Conservation (phyloP, 1,140 invertebrate genomes). For the Drosophila pandora region DNA sequence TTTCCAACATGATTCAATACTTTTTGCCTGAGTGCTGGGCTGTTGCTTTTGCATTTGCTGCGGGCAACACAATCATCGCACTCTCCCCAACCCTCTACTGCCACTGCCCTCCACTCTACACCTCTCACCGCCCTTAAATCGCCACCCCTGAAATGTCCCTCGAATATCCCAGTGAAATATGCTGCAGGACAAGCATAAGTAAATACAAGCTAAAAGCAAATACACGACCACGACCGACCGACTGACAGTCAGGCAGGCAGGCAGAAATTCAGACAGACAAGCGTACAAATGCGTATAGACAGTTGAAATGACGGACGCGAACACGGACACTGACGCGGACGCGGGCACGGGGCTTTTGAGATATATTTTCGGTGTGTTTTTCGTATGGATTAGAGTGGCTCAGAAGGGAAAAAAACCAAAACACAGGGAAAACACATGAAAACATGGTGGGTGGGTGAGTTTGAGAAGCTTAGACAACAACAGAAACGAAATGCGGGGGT, state of each 20-base stretch:
- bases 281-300: slow-evolving; percentile 79
- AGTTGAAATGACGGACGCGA: slow-evolving; percentile 68
- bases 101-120: background rate
- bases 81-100: slow-evolving; percentile 12
- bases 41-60: slow-evolving; percentile 26
- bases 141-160: slow-evolving; percentile 47
- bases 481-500: slow-evolving; percentile 12
- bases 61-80: slow-evolving; percentile 38
- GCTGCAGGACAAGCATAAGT: slow-evolving; percentile 70
- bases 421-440: slow-evolving; percentile 15
- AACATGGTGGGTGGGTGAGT: slow-evolving; percentile 7
- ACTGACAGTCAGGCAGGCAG: slow-evolving; percentile 29
- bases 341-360: slow-evolving; percentile 39
- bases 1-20: slow-evolving; percentile 81
- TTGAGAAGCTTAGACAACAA: slow-evolving; percentile 30
- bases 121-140: slow-evolving; percentile 48
- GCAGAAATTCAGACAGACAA: slow-evolving; percentile 48
- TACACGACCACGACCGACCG: slow-evolving; percentile 47
- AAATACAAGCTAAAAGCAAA: slow-evolving; percentile 78
- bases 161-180: slow-evolving; percentile 21
- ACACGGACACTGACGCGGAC: background rate
- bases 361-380: slow-evolving; percentile 67
- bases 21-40: slow-evolving; percentile 56
- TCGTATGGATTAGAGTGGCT: slow-evolving; percentile 69
- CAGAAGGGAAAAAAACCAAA: slow-evolving; percentile 40